These are phyloP conservation scores for Dermatemys mawii DNA, from an alignment of 2,113 vertebrate species.

Conservation along the genomic window DNA sequence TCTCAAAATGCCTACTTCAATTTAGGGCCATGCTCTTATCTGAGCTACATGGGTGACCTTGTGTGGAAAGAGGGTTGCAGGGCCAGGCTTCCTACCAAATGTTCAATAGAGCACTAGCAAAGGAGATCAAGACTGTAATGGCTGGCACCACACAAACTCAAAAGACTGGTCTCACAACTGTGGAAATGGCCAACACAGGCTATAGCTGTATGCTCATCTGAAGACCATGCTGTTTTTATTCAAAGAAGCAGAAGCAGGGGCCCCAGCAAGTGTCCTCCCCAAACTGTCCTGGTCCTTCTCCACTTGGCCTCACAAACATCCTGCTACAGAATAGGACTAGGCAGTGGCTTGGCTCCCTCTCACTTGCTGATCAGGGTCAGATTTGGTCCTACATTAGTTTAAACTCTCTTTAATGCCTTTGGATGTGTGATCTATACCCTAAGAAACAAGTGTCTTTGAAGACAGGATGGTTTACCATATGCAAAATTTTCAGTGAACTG, in stretches of 20 bases:
- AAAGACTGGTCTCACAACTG: neutral
- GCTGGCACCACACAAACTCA: neutral
- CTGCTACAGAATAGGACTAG: neutral
- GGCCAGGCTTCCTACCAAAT: neutral
- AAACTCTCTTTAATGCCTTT: neutral
- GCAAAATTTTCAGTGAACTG: neutral
- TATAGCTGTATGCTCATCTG: neutral
- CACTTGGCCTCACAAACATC: neutral
- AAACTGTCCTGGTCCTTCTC: neutral
- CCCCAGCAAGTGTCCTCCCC: neutral
- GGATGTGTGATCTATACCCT: neutral
- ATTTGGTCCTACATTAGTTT: neutral
- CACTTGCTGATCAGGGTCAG: neutral
- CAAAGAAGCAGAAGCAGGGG: neutral
- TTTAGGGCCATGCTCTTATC: neutral
- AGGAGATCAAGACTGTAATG: neutral
- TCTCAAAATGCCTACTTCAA: neutral
- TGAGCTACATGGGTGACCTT: fast-evolving
- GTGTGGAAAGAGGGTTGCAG: neutral
- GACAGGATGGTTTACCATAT: neutral
- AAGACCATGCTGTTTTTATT: neutral
- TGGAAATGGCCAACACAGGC: neutral
- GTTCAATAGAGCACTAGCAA: neutral
- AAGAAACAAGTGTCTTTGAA: neutral
- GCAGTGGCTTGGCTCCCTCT: neutral